Evolutionary conservation across 2,797 vertebrate species (phyloP), one percentile per base, ranked within the genome.

Genomic region (Echeneis naucrates): DNA sequence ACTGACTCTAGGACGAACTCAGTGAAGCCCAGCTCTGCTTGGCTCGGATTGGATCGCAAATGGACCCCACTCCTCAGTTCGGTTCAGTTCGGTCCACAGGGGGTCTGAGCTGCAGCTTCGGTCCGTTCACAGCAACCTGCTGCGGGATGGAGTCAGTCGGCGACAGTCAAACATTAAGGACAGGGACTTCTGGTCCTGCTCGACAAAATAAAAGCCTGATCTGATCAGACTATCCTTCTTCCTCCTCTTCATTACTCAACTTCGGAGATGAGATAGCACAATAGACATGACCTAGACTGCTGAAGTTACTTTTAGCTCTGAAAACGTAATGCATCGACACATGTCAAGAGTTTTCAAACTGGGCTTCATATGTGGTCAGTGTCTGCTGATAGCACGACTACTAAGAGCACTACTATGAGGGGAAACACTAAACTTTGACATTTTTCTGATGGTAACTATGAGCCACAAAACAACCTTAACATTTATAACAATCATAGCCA

Each of bases 141-240:
- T 58, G 68, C 48, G 45, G 63, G 80, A 68, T 74, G 63, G 38
- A 60, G 27, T 19, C 5, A 24, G 55, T 30, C 69, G n/a, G n/a
- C 37, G 14, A 2, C 26, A 0, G 19, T 52, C 45, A 84, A 47
- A 0, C 50, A 66, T 9, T 38, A 45, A 50, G 19, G 0, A 2
- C 16, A 23, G 0, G 13, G 0, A 66, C 58, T 56, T 79, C 80
- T 52, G 60, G 4, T 21, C 4, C 1, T 0, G 0, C 1, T 0
- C 58, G 83, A 68, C 72, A 87, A 72, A 87, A 68, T 87, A 82
- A 88, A 79, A 76, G 60, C 30, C 0, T 4, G 21, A 38, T 23
- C 54, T 40, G 21, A 26, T 37, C 4, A 47, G 21, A 23, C 44
- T 21, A 37, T 45, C 4, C 1, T n/a, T 30, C 30, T 42, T 19